A percentile compares a stretch with the other conserved stretches of the same genome.
phyloP scores from a whole-genome alignment of 2,888 invertebrate genomes.

The Agrypnus murinus region DNA sequence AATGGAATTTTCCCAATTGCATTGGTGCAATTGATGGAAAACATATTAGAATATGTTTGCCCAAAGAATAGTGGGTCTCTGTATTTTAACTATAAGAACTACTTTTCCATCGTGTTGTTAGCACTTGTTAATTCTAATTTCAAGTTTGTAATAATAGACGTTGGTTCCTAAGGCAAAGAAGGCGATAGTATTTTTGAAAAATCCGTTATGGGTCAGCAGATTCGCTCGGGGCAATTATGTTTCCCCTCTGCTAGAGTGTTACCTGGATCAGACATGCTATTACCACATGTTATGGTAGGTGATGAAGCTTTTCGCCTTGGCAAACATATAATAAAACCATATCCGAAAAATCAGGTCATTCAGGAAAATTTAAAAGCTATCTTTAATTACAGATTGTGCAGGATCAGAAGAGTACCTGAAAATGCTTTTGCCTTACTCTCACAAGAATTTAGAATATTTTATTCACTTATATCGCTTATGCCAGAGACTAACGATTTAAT shows the following conservation, averaged over 20 bases:
- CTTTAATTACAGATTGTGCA: too few relatives aligned
- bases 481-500: too few relatives aligned
- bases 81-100: slow-evolving; percentile 25
- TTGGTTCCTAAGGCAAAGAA: slow-evolving; percentile 59
- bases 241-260: slow-evolving; percentile 32
- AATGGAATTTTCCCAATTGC: slow-evolving; percentile 26
- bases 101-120: slow-evolving; percentile 21
- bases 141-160: too few relatives aligned
- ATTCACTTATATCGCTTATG: too few relatives aligned
- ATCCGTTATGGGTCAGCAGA: neutral
- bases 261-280: slow-evolving; percentile 50
- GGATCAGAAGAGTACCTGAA: too few relatives aligned
- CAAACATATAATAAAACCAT: slow-evolving; percentile 20
- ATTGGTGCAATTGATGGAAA: slow-evolving; percentile 19
- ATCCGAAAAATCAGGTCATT: neutral
- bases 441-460: too few relatives aligned
- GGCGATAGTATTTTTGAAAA: slow-evolving; percentile 50
- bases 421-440: too few relatives aligned
- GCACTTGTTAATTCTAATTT: slow-evolving; percentile 19
- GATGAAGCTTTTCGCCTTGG: slow-evolving; percentile 25
- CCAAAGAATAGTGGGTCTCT: slow-evolving; percentile 14
- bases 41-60: slow-evolving; percentile 23
- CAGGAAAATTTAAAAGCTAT: too few relatives aligned
- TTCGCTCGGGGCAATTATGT: neutral
- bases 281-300: slow-evolving; percentile 54